Conservation (phyloP, 2,113 vertebrate species). For the Rhadina sibilatrix region DNA sequence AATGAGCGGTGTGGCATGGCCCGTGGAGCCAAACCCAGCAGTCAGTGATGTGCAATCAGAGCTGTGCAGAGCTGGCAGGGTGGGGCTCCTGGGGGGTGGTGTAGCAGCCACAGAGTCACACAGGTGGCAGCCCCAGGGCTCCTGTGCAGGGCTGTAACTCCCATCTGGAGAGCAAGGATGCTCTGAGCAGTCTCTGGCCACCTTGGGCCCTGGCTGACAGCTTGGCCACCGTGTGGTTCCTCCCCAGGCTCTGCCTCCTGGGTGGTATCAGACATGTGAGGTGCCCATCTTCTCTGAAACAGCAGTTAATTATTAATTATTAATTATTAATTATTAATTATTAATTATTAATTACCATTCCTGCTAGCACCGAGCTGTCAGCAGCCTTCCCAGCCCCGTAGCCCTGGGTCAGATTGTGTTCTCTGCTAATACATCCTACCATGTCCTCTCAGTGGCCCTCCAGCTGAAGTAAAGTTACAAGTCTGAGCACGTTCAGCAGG, state of each 20-base stretch:
- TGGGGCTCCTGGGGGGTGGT: not conserved
- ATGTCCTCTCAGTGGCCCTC: too few relatives aligned
- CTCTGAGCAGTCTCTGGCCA: not conserved
- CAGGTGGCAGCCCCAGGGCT: rapidly evolving
- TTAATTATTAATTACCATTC: not conserved
- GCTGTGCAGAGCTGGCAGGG: not conserved
- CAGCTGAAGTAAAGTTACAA: too few relatives aligned
- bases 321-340: not conserved
- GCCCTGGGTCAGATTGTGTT: not conserved
- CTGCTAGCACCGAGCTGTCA: not conserved
- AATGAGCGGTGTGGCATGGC: not conserved
- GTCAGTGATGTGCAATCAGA: not conserved
- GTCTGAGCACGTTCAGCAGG: too few relatives aligned
- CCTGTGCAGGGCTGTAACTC: rapidly evolving
- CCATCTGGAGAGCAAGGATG: not conserved
- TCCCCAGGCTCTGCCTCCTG: not conserved
- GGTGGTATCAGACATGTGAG: rapidly evolving
- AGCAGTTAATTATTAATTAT: not conserved
- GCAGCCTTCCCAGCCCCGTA: not conserved
- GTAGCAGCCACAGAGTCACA: rapidly evolving
- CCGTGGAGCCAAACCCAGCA: not conserved
- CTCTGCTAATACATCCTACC: too few relatives aligned
- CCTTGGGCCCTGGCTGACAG: rapidly evolving
- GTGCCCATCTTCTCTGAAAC: not conserved
- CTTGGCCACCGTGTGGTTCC: rapidly evolving